phyloP scores from a whole-genome alignment of 2,888 invertebrate species.

The Cecidostiba fungosa region DNA sequence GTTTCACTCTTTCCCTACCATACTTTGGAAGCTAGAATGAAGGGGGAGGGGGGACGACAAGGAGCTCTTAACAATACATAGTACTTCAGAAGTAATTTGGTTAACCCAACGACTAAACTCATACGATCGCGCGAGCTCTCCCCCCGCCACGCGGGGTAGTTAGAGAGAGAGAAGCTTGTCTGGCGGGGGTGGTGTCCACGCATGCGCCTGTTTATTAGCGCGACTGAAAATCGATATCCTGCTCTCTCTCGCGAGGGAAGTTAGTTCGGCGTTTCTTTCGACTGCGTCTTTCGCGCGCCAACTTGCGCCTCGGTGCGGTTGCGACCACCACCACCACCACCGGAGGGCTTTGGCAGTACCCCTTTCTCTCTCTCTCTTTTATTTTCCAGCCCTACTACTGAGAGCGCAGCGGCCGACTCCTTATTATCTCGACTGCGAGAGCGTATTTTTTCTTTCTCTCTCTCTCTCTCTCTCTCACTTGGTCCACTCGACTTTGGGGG shows the following conservation, averaged over 20 bases:
- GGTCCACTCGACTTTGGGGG: slow-evolving; percentile 24
- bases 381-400: neutral
- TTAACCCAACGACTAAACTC: slow-evolving; percentile 62
- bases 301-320: slow-evolving; percentile 27
- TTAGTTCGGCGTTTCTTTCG: slow-evolving; percentile 69
- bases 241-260: neutral
- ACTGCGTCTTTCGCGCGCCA: slow-evolving; percentile 61
- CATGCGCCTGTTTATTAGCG: slow-evolving; percentile 77
- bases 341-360: neutral
- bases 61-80: slow-evolving; percentile 60
- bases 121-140: slow-evolving; percentile 45
- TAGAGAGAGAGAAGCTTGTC: neutral
- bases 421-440: slow-evolving; percentile 38
- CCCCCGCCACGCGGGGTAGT: neutral
- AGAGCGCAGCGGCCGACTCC: neutral
- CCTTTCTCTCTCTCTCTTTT: slow-evolving; percentile 4
- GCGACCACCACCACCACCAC: neutral
- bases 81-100: slow-evolving; percentile 63
- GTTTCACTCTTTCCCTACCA: neutral
- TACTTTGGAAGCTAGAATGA: neutral
- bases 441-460: slow-evolving; percentile 11
- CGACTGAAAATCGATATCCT: slow-evolving; percentile 76
- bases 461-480: slow-evolving; percentile 1
- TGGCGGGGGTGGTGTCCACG: slow-evolving; percentile 58
- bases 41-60: slow-evolving; percentile 22